Base-by-base conservation (phyloP, 2,888 invertebrate genomes). In the Anoplius nigerrimus region DNA sequence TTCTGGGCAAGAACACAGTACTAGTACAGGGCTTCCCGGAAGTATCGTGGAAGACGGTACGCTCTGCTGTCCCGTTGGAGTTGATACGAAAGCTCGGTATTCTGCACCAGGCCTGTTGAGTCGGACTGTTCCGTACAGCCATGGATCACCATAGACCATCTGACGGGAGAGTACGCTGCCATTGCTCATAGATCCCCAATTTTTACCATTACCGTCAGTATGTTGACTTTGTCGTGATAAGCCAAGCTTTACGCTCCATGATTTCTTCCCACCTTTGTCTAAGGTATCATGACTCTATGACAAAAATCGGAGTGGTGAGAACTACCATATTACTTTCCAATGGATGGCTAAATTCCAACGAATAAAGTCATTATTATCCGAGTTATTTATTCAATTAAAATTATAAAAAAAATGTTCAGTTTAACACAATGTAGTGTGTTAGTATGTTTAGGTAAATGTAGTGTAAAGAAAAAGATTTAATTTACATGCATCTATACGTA, bases 71-170 rank as follows among this genome's bases (percentile, higher is more conserved):
- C 63, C 90, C 88, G 87, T 78, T 89, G 88, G 83, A 88, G 89
- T 80, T 90, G 90, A 72, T 84, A 85, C 24, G 84, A 86, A 75
- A 91, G 90, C 74, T 90, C 91, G 55, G 85, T 89, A 78, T 61
- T 83, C 82, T 70, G 83, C 75, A 22, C 76, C 87, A 54, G 79
- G 65, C 43, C 85, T 82, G 75, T 90, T 88, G 20, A 90, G 90
- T 81, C 94, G 90, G 0, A 95, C 93, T 45, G 94, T 95, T 80
- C 95, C 95, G 85, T 96, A 95, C 16, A 95, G 91, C 95, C 95
- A 96, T 63, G 95, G 94, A 85, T 96, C 87, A 4, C 84, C 83
- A 72, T 86, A 86, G 65, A 87, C 80, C 95, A 95, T 95, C 84
- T 95, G 95, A 87, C 94, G 94, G 67, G 94, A 94, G 61, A 95